phyloP scores from a whole-genome alignment of 2,888 invertebrate genomes.

The Eristalis tenax region DNA sequence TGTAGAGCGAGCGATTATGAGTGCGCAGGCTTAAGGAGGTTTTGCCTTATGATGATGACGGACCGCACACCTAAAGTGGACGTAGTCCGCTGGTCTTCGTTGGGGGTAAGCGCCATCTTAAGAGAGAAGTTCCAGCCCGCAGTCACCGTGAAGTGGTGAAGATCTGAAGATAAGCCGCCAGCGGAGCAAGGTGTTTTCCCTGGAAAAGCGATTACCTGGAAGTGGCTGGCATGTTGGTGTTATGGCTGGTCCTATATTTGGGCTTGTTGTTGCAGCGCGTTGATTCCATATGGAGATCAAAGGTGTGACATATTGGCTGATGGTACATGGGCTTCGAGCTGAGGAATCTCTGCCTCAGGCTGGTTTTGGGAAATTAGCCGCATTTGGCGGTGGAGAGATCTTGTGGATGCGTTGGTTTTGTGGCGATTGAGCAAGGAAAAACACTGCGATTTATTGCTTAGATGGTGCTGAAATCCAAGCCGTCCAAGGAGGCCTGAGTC shows the following conservation, averaged over 20 bases:
- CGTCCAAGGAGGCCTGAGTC: too few species aligned
- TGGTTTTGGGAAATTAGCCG: background rate
- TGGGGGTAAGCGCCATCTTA: background rate
- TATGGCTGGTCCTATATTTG: background rate
- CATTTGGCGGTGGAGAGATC: background rate
- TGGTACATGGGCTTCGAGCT: background rate
- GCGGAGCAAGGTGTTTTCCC: background rate
- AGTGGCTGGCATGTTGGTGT: background rate
- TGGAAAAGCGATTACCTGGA: background rate
- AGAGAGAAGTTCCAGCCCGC: background rate
- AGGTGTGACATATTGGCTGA: background rate
- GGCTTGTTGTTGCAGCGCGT: background rate
- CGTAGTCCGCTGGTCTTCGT: background rate
- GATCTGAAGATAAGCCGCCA: background rate
- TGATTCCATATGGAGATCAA: background rate
- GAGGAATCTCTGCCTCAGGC: background rate
- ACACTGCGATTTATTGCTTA: too few species aligned
- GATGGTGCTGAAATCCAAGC: too few species aligned
- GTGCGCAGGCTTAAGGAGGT: conserved; percentile 1
- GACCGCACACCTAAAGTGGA: background rate
- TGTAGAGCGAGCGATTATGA: background rate
- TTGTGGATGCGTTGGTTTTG: background rate
- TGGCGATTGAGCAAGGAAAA: too few species aligned
- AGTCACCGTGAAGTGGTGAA: background rate
- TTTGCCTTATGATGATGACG: background rate